phyloP scores from a whole-genome alignment of 2,113 vertebrate species.

The Gavialis gangeticus region DNA sequence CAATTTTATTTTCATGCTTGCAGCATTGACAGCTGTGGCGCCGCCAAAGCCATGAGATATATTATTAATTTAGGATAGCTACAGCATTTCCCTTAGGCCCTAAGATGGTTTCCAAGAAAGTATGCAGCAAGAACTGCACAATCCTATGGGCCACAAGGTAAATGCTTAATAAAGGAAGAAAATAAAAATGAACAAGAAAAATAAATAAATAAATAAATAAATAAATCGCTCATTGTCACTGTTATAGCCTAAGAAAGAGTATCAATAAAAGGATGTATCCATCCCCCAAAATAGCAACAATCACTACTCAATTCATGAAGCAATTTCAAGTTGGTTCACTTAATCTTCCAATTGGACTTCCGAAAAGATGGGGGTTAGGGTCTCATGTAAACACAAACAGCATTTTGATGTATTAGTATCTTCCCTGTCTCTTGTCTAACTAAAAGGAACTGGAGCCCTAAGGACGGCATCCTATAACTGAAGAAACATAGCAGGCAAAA shows the following conservation, averaged over 20 bases:
- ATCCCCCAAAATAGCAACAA: not conserved
- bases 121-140: not conserved
- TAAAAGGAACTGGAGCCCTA: not conserved
- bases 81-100: not conserved
- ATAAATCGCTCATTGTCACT: not conserved
- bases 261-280: not conserved
- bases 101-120: not conserved
- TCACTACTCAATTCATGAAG: not conserved
- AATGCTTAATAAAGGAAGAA: rapidly evolving
- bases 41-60: not conserved
- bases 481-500: not conserved
- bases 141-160: rapidly evolving
- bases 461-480: not conserved
- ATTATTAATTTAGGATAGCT: not conserved
- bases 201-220: too few relatives aligned
- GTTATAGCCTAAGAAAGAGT: not conserved
- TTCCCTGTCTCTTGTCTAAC: not conserved
- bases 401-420: not conserved
- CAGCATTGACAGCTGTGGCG: not conserved
- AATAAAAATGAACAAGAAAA: not conserved
- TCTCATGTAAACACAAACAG: not conserved
- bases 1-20: rapidly evolving
- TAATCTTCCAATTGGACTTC: not conserved
- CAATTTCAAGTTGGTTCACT: not conserved
- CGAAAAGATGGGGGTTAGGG: not conserved